Evolutionary conservation across 2,888 invertebrate species (phyloP), one percentile per base, ranked within the genome.

Genomic region (Leptopilina myrica): DNA sequence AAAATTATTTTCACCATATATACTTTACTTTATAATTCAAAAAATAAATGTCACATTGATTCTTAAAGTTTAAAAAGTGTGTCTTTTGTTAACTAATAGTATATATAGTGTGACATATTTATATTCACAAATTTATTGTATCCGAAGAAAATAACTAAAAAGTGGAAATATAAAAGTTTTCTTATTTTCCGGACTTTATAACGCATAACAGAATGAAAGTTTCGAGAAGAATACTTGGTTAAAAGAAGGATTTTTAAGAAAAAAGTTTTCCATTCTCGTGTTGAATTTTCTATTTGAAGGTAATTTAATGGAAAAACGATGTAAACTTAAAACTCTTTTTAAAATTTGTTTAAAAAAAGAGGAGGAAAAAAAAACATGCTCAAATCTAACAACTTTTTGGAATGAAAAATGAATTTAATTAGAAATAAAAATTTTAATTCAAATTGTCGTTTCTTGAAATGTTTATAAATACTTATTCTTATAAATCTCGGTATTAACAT

Each of bases 301-400:
- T 62, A 62, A 62, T 62, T 62, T 62, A 62, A 62, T 62, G 62
- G 62, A 62, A 62, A 20, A 62, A 62, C 62, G 62, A 62, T 62
- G 62, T 62, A 62, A 62, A 62, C n/a, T 62, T 62, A 20, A 20
- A 62, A 62, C 62, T 20, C 62, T 62, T 62, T 49, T 62, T 62
- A 62, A 62, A 62, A 8, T 62, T 62, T 8, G 20, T 20, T 20
- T 33, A 33, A 33, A 33, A 33, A 33, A 33, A 33, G 33, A 33
- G 33, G 33, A 62, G 20, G n/a, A 59, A 59, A 2, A 62, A 59
- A 59, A 4, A 9, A 33, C 33, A 33, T 2, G 33, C 7, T 62
- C 9, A 15, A 15, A 62, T 62, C 62, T 62, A 8, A 9, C 62
- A 9, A 62, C 62, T 62, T n/a, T 20, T 62, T 20, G 20, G 20